Evolutionary conservation across 2,888 invertebrate species (phyloP).

Genomic region (Parnassius glacialis): DNA sequence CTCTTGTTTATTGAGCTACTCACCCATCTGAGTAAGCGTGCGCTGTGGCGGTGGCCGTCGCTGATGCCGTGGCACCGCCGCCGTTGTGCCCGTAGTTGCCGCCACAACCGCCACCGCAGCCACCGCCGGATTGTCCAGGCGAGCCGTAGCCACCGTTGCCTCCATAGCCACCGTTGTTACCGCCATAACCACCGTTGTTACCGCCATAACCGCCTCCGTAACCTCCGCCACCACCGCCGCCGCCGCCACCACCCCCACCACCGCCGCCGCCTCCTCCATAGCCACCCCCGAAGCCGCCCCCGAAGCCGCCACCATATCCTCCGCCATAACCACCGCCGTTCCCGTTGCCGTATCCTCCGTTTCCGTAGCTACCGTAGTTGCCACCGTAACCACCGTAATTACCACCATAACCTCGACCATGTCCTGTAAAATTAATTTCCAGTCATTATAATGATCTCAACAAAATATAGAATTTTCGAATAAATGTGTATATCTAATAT

Average conservation of each 20-base stretch:
- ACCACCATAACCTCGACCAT: constrained; percentile 30
- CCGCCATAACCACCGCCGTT: constrained; percentile 32
- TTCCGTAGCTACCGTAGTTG: constrained; percentile 32
- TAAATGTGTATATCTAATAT: no score
- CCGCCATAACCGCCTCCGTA: constrained; percentile 35
- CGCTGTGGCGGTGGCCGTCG: constrained; percentile 22
- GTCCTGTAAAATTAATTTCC: background rate
- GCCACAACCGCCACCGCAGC: constrained; percentile 15
- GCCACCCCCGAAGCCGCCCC: constrained; percentile 34
- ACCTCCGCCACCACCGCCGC: constrained; percentile 26
- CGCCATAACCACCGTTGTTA: constrained; percentile 20
- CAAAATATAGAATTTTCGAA: background rate
- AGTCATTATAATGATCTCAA: no score
- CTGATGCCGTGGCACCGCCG: constrained; percentile 4
- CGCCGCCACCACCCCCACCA: constrained; percentile 31
- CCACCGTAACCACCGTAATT: constrained; percentile 32
- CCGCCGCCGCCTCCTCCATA: constrained; percentile 35
- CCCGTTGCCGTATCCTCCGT: constrained; percentile 34
- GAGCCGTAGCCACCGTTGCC: constrained; percentile 13
- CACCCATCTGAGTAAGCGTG: constrained; percentile 14
- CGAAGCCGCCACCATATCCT: constrained; percentile 33
- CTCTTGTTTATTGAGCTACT: background rate
- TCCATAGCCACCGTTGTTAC: constrained; percentile 25
- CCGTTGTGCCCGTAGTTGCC: constrained; percentile 14
- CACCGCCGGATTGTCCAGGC: no score